These are phyloP conservation scores for Tenthredo livida DNA, from an alignment of 2,888 invertebrate genomes.

Conservation along the genomic window DNA sequence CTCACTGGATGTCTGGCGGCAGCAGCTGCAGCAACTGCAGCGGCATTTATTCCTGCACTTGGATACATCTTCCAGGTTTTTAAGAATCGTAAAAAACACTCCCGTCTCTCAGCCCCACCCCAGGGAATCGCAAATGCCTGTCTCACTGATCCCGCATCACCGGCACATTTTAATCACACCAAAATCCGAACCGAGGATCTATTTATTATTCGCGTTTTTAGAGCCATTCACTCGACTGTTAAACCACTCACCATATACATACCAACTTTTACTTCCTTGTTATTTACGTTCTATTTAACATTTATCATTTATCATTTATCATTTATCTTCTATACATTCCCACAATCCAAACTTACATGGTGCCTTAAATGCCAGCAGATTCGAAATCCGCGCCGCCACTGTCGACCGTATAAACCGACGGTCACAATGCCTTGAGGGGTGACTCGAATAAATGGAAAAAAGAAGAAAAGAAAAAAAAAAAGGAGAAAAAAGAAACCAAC, in stretches of 20 bases:
- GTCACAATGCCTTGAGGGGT: neutral
- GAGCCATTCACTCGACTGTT: constrained; percentile 41
- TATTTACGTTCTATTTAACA: neutral
- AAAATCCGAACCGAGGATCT: constrained; percentile 29
- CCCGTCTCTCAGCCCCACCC: constrained; percentile 54
- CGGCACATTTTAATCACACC: constrained; percentile 50
- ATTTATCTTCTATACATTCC: neutral
- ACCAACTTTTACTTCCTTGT: neutral
- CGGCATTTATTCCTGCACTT: constrained; percentile 92
- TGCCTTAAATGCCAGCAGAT: neutral
- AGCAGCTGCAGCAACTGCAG: constrained; percentile 91
- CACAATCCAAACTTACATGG: neutral
- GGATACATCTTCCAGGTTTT: constrained; percentile 88
- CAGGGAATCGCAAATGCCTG: constrained; percentile 51
- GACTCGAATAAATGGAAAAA: neutral
- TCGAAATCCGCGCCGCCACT: neutral
- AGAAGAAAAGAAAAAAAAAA: neutral
- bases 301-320: neutral
- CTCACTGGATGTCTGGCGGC: constrained; percentile 94
- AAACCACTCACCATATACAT: neutral
- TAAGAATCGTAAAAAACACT: constrained; percentile 53
- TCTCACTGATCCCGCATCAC: constrained; percentile 45
- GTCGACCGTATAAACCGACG: neutral
- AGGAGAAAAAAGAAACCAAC: constrained; percentile 27
- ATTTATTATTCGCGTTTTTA: constrained; percentile 6